Evolutionary conservation across 2,888 invertebrate species (phyloP).

Genomic region (Dicycla oo): DNA sequence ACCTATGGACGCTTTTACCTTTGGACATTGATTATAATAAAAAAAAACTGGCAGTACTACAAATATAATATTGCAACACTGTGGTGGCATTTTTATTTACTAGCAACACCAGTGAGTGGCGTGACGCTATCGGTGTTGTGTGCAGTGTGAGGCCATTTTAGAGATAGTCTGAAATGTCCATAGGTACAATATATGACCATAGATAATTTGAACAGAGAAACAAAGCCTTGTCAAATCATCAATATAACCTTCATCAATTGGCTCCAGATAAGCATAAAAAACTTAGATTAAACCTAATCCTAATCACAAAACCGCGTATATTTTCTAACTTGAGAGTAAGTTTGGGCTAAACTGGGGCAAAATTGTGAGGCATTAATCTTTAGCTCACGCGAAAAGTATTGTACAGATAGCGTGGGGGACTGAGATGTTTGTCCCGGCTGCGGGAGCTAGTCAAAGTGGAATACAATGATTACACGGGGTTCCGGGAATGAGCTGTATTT

Average conservation of each 20-base stretch:
- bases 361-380: slow-evolving; percentile 85
- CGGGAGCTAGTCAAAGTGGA: slow-evolving; percentile 67
- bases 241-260: neutral
- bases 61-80: no score
- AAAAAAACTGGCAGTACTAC: no score
- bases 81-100: no score
- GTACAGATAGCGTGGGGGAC: slow-evolving; percentile 74
- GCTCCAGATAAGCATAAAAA: neutral
- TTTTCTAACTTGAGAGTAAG: slow-evolving; percentile 46
- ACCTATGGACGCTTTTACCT: no score
- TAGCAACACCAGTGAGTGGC: no score
- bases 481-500: slow-evolving; percentile 38
- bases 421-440: slow-evolving; percentile 77
- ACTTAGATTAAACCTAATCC: neutral
- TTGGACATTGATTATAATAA: no score
- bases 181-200: no score
- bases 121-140: no score
- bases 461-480: slow-evolving; percentile 73
- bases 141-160: no score
- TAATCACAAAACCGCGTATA: slow-evolving; percentile 31
- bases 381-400: slow-evolving; percentile 84
- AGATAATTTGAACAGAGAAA: no score
- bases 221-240: no score
- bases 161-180: no score
- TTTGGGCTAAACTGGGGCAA: slow-evolving; percentile 80